Conservation (phyloP, 2,888 invertebrate genomes). For the Brachynemurus nebulosus region DNA sequence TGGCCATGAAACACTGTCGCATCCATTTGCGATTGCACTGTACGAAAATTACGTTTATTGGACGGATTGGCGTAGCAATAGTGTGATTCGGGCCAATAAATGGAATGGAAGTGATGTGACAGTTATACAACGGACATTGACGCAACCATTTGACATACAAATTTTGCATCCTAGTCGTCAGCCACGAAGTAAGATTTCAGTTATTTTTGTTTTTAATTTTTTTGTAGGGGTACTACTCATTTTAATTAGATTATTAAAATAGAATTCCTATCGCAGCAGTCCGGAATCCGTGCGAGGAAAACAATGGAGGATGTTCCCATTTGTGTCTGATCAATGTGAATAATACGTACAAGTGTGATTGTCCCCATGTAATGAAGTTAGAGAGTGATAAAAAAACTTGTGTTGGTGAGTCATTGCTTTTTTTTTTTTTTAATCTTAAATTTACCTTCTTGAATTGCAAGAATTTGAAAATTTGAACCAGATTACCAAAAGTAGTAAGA, state of each 20-base stretch:
- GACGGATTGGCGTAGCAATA: conserved; percentile 87
- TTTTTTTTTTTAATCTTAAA: too few relatives aligned
- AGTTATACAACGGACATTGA: conserved; percentile 65
- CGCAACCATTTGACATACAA: conserved; percentile 85
- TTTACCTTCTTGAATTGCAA: too few relatives aligned
- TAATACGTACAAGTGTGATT: conserved; percentile 55
- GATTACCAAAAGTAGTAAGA: too few relatives aligned
- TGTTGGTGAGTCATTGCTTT: conserved; percentile 45
- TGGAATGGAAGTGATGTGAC: conserved; percentile 69
- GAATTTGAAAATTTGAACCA: too few relatives aligned
- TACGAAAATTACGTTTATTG: conserved; percentile 82
- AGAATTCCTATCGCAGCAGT: conserved; percentile 26
- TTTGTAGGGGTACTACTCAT: neutral
- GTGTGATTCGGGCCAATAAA: conserved; percentile 76
- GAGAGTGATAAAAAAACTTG: conserved; percentile 50
- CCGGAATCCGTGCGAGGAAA: conserved; percentile 49
- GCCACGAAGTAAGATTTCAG: conserved; percentile 37
- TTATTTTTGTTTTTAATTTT: conserved; percentile 2
- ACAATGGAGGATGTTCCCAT: conserved; percentile 70
- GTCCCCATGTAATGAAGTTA: conserved; percentile 77
- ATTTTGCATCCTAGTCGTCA: conserved; percentile 66
- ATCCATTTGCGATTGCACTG: conserved; percentile 79
- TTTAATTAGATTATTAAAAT: too few relatives aligned
- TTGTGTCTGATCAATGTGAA: conserved; percentile 60
- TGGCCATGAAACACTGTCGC: conserved; percentile 61